phyloP scores from a whole-genome alignment of 2,888 invertebrate genomes.

The Cryptocephalus primarius region DNA sequence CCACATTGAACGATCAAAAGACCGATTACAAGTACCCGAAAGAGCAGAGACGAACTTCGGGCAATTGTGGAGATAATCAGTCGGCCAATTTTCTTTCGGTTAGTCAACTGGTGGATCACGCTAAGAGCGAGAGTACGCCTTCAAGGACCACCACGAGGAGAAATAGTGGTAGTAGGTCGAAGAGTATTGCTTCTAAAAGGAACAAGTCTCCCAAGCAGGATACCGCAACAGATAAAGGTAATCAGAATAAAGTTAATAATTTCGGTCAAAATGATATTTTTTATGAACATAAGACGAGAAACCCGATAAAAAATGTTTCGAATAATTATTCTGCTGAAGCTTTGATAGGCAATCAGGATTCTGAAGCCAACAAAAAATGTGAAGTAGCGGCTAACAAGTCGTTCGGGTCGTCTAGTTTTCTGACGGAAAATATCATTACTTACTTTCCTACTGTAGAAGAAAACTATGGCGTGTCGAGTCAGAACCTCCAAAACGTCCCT shows the following conservation, averaged over 20 bases:
- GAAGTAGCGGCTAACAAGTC: slow-evolving; percentile 19
- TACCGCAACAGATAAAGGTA: slow-evolving; percentile 2
- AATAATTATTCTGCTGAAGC: slow-evolving; percentile 37
- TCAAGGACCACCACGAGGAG: slow-evolving; percentile 24
- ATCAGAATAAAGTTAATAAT: slow-evolving; percentile 1
- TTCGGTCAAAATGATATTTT: slow-evolving; percentile 10
- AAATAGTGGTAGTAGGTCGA: slow-evolving; percentile 24
- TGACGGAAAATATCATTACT: slow-evolving; percentile 31
- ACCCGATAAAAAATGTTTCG: slow-evolving; percentile 20
- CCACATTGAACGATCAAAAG: slow-evolving; percentile 16
- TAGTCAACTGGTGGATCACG: slow-evolving; percentile 50
- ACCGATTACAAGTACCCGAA: slow-evolving; percentile 23
- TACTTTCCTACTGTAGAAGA: slow-evolving; percentile 35
- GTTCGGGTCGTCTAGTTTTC: slow-evolving; percentile 25
- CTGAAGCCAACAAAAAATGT: slow-evolving; percentile 17
- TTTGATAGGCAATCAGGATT: slow-evolving; percentile 30
- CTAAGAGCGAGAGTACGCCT: slow-evolving; percentile 28
- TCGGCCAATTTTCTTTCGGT: slow-evolving; percentile 47
- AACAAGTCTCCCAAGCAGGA: slow-evolving; percentile 9
- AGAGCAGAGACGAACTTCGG: slow-evolving; percentile 17
- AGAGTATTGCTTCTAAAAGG: slow-evolving; percentile 7
- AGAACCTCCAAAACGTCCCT: slow-evolving; percentile 26
- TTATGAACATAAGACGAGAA: slow-evolving; percentile 19
- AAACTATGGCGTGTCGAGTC: slow-evolving; percentile 28
- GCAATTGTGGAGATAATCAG: slow-evolving; percentile 15